Evolutionary conservation across 2,888 invertebrate genomes (phyloP).

Genomic region (Trisateles emortualis): DNA sequence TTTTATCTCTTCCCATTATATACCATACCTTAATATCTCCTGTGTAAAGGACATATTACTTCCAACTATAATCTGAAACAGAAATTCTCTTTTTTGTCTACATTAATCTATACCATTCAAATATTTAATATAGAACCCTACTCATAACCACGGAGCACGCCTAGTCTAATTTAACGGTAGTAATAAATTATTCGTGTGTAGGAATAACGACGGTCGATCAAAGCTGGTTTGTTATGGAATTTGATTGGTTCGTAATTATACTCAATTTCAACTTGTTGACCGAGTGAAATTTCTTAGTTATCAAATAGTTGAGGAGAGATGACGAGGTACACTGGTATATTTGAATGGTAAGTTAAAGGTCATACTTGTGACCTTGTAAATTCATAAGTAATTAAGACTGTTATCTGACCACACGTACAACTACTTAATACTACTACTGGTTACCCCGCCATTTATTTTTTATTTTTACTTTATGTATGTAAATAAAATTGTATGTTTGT

Average conservation of each 20-base stretch:
- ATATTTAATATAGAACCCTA: conserved; percentile 13
- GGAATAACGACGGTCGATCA: conserved; percentile 54
- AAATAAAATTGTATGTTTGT: too few relatives aligned
- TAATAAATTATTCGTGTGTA: conserved; percentile 55
- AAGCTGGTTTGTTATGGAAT: conserved; percentile 53
- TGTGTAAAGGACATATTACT: too few relatives aligned
- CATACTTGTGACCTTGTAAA: not conserved
- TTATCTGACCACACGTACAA: too few relatives aligned
- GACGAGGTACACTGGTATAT: not conserved
- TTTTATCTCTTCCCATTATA: too few relatives aligned
- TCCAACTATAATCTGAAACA: too few relatives aligned
- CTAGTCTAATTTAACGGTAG: conserved; percentile 47
- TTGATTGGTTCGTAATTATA: conserved; percentile 60
- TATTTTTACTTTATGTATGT: too few relatives aligned
- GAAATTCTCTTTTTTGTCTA: too few relatives aligned
- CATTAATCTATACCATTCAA: conserved; percentile 7
- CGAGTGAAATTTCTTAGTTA: conserved; percentile 44
- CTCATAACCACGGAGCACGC: conserved; percentile 21
- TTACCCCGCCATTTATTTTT: too few relatives aligned
- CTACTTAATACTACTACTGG: too few relatives aligned
- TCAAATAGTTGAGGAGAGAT: conserved; percentile 11
- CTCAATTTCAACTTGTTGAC: conserved; percentile 43
- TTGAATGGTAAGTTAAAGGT: not conserved
- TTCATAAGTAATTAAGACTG: too few relatives aligned
- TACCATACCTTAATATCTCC: too few relatives aligned